phyloP scores from a whole-genome alignment of 2,888 invertebrate species.

The Adela reaumurella region DNA sequence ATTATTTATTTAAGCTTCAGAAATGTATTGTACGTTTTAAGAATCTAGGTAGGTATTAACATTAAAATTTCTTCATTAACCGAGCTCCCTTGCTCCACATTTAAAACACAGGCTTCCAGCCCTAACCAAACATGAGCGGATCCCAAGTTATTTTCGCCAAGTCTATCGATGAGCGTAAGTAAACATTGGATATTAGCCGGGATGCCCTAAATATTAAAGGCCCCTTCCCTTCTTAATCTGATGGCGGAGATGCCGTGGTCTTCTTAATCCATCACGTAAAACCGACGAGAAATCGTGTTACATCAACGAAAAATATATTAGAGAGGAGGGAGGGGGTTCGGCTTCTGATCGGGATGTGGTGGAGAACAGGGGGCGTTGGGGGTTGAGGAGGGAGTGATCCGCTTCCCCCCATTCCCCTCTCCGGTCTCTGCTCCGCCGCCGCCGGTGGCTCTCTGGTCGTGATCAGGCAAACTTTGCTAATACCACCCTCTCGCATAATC shows the following conservation, averaged over 20 bases:
- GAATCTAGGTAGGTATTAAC: too few relatives aligned
- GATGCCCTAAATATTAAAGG: constrained; percentile 48
- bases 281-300: constrained; percentile 58
- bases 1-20: too few relatives aligned
- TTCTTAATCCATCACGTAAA: constrained; percentile 59
- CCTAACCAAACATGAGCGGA: neutral
- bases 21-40: too few relatives aligned
- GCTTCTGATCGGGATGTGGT: neutral
- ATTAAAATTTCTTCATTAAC: too few relatives aligned
- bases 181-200: constrained; percentile 49
- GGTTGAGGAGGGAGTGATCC: too few relatives aligned
- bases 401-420: neutral
- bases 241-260: constrained; percentile 34
- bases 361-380: too few relatives aligned
- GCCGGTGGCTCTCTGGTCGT: constrained; percentile 1
- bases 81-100: too few relatives aligned
- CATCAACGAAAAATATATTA: constrained; percentile 61
- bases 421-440: constrained; percentile 1
- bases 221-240: constrained; percentile 36
- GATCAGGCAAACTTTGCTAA: constrained; percentile 57
- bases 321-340: constrained; percentile 19
- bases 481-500: constrained; percentile 57
- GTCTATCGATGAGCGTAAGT: constrained; percentile 32
- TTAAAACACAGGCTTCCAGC: neutral
- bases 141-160: constrained; percentile 17